Conservation (phyloP, 2,113 vertebrate species). For the Hippocampus zosterae region DNA sequence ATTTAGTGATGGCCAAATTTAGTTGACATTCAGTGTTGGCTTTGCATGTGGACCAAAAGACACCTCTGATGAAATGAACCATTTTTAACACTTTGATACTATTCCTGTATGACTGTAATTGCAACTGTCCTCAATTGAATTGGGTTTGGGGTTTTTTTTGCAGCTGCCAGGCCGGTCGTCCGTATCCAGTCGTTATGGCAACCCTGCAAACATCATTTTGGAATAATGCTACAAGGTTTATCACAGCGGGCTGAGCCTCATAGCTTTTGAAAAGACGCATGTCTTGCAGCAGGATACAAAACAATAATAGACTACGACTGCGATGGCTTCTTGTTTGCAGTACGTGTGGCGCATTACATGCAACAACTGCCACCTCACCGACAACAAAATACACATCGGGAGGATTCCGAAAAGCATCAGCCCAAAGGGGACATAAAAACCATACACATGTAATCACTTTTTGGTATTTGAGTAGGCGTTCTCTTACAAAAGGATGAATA, state of each 20-base stretch:
- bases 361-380: neutral
- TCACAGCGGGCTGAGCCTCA: neutral
- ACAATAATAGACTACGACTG: neutral
- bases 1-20: neutral
- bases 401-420: no score
- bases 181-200: constrained; percentile 1
- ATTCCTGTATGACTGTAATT: neutral
- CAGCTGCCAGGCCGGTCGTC: neutral
- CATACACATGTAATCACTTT: neutral
- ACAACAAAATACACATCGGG: no score
- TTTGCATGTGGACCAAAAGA: no score
- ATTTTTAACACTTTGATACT: neutral
- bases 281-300: neutral
- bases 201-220: neutral
- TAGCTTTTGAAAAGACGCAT: neutral
- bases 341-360: neutral
- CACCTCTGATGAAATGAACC: no score
- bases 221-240: neutral
- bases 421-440: neutral
- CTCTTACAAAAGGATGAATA: no score
- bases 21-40: no score
- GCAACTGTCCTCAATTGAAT: neutral
- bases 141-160: neutral
- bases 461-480: neutral
- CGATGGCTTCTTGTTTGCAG: neutral